Conservation (phyloP, 2,113 vertebrate species). For the Scolopax mira region DNA sequence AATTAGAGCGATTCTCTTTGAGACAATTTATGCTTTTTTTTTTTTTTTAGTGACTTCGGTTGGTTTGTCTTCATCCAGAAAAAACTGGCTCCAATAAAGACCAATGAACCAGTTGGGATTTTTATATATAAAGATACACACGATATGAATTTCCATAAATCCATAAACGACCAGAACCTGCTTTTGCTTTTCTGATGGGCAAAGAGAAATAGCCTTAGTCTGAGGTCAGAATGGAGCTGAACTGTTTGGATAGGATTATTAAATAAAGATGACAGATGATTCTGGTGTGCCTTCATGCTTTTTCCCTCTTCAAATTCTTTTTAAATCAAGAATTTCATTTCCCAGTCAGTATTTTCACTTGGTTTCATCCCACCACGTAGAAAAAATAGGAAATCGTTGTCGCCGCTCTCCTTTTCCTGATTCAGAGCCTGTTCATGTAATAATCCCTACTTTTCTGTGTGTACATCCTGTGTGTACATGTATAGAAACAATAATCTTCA, state of each 20-base stretch:
- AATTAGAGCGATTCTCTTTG: not conserved
- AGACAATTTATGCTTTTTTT: not conserved
- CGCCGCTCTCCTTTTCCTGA: not conserved
- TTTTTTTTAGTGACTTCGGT: not conserved
- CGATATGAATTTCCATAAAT: accelerated
- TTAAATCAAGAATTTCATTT: not conserved
- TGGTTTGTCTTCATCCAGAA: not conserved
- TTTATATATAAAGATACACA: accelerated
- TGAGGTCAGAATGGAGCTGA: not conserved
- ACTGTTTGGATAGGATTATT: not conserved
- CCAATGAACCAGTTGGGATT: not conserved
- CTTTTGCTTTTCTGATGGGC: not conserved
- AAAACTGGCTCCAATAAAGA: not conserved
- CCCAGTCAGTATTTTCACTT: not conserved
- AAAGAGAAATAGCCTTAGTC: not conserved
- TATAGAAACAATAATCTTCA: not conserved
- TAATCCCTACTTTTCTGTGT: not conserved
- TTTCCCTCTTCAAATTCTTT: not conserved
- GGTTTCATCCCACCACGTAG: not conserved
- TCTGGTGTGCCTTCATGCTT: not conserved
- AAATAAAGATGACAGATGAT: not conserved
- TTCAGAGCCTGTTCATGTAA: not conserved
- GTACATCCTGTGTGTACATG: not conserved
- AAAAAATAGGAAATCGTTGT: not conserved
- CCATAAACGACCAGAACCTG: accelerated